Evolutionary conservation across 2,797 vertebrate species (phyloP).

Genomic region (Myripristis murdjan): DNA sequence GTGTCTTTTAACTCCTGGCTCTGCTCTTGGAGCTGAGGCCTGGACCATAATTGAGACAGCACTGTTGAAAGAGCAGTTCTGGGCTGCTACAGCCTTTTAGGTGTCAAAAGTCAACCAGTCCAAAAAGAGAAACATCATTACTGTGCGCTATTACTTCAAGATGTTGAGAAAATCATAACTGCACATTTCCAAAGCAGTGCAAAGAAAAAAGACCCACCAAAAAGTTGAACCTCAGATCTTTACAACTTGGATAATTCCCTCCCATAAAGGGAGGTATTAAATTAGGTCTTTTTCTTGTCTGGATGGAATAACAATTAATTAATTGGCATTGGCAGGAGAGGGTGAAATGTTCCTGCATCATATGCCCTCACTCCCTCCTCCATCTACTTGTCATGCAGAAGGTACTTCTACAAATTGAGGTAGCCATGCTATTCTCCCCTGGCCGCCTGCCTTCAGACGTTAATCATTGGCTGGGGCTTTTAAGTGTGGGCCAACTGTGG

Average conservation of each 20-base stretch:
- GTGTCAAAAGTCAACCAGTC: not conserved
- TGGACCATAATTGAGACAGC: not conserved
- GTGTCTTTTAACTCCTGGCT: not conserved
- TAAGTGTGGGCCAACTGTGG: constrained; percentile 76
- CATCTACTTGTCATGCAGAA: constrained; percentile 57
- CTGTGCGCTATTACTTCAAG: constrained; percentile 3
- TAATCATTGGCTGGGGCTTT: constrained; percentile 74
- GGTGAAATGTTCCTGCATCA: constrained; percentile 39
- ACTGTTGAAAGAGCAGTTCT: not conserved
- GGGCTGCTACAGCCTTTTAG: not conserved
- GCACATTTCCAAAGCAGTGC: not conserved
- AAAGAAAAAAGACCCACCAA: not conserved
- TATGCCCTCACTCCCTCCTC: constrained; percentile 25
- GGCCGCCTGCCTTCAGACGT: constrained; percentile 66
- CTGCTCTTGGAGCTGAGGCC: not conserved
- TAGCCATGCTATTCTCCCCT: constrained; percentile 62
- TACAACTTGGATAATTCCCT: constrained; percentile 36
- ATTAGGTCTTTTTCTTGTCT: constrained; percentile 29
- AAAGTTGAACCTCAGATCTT: constrained; percentile 30
- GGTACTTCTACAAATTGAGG: constrained; percentile 59
- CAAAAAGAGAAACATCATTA: constrained; percentile 4
- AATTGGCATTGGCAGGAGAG: constrained; percentile 34
- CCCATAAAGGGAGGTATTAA: constrained; percentile 19
- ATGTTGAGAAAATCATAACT: constrained; percentile 21
- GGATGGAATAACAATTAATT: constrained; percentile 48